These are phyloP conservation scores for Tarsius wallacei DNA, from an alignment of 2,797 vertebrate species.

Conservation along the genomic window DNA sequence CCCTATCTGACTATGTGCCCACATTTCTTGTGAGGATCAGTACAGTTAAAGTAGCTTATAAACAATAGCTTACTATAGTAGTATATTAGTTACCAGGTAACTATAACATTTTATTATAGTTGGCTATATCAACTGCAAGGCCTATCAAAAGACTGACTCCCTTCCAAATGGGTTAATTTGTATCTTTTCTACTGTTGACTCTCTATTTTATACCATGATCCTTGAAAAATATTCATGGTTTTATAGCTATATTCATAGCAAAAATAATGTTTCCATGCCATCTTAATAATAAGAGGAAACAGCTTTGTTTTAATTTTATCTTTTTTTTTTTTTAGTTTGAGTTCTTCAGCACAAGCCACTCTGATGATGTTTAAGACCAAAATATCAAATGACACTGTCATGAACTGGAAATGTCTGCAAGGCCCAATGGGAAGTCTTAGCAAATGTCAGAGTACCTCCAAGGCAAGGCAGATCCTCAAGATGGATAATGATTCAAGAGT, in stretches of 20 bases:
- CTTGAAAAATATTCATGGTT: conserved; percentile 56
- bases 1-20: not conserved
- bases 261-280: not conserved
- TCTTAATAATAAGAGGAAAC: conserved; percentile 48
- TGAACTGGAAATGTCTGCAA: conserved; percentile 81
- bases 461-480: conserved; percentile 85
- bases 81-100: not conserved
- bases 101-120: conserved; percentile 14
- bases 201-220: conserved; percentile 21
- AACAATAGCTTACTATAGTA: not conserved
- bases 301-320: conserved; percentile 40
- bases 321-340: conserved; percentile 72
- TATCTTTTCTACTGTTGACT: conserved; percentile 12
- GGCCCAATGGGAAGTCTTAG: conserved; percentile 84
- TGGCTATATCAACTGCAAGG: conserved; percentile 48
- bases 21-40: conserved; percentile 42
- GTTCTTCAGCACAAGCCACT: conserved; percentile 68
- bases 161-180: conserved; percentile 25
- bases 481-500: conserved; percentile 85
- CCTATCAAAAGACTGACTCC: not conserved
- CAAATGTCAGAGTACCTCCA: conserved; percentile 88
- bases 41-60: conserved; percentile 39
- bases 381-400: conserved; percentile 76
- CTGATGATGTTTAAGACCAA: conserved; percentile 75
- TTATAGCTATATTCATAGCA: conserved; percentile 15